phyloP scores from a whole-genome alignment of 2,797 vertebrate genomes.

The Anisognathus igniventris region DNA sequence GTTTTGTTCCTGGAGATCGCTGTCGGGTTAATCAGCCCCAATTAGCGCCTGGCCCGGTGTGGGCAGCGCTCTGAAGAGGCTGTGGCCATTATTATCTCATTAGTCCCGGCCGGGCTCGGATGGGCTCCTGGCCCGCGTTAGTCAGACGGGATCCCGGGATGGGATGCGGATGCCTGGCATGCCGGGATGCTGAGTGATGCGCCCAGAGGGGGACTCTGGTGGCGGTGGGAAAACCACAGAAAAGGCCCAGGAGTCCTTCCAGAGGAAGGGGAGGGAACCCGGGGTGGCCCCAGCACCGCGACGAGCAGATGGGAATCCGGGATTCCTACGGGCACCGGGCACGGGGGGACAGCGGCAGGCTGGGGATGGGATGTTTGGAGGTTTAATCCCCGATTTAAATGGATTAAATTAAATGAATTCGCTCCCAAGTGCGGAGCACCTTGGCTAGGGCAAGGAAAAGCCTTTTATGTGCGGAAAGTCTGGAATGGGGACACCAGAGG shows the following conservation, averaged over 20 bases:
- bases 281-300: background rate
- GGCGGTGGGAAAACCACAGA: background rate
- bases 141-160: background rate
- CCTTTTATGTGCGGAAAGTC: background rate
- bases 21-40: conserved; percentile 13
- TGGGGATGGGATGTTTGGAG: background rate
- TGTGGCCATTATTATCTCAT: conserved; percentile 3
- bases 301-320: fast-evolving
- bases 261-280: background rate
- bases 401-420: background rate
- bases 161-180: conserved; percentile 16
- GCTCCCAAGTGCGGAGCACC: background rate
- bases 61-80: background rate
- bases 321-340: fast-evolving
- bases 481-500: background rate
- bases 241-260: background rate
- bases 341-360: fast-evolving
- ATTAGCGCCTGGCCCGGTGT: background rate
- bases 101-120: background rate
- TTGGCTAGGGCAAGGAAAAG: fast-evolving
- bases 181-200: background rate
- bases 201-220: background rate
- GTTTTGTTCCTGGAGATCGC: background rate
- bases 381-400: background rate
- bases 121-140: background rate